Percentiles rank a stretch among this genome's conserved stretches.
phyloP scores from a whole-genome alignment of 2,888 invertebrate species.

The Cerastoderma edule region DNA sequence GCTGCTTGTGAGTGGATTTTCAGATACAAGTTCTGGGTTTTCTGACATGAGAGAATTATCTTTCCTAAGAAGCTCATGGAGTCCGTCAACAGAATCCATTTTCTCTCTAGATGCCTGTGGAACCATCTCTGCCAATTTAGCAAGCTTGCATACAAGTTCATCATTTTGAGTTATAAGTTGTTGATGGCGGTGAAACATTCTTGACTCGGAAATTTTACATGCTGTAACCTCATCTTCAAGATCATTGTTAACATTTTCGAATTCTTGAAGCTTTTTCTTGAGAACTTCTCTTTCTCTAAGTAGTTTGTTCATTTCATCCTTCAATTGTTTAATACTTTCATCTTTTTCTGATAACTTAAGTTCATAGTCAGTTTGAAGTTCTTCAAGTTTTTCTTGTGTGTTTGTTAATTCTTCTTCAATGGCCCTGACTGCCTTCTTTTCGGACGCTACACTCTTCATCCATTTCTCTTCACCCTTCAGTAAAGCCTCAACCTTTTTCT shows the following conservation, averaged over 20 bases:
- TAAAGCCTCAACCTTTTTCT: conserved; percentile 63
- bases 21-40: conserved; percentile 56
- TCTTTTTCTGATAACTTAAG: conserved; percentile 54
- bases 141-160: conserved; percentile 56
- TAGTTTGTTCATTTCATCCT: conserved; percentile 55
- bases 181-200: conserved; percentile 63
- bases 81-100: conserved; percentile 17
- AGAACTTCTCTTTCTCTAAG: conserved; percentile 56
- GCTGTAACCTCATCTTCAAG: conserved; percentile 60
- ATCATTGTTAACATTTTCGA: conserved; percentile 60
- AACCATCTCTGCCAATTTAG: conserved; percentile 39
- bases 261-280: conserved; percentile 59
- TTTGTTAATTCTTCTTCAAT: conserved; percentile 65
- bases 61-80: conserved; percentile 6
- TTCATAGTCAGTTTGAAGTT: conserved; percentile 73
- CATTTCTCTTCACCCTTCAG: conserved; percentile 63
- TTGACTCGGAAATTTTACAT: conserved; percentile 59
- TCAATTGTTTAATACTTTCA: conserved; percentile 46
- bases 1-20: conserved; percentile 54
- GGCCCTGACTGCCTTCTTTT: conserved; percentile 62
- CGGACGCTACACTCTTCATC: conserved; percentile 62
- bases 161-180: conserved; percentile 60
- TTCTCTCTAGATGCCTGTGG: conserved; percentile 10
- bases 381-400: conserved; percentile 70
- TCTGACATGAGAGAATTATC: conserved; percentile 51